phyloP scores from a whole-genome alignment of 2,797 vertebrate genomes.

The Ciconia nigra region DNA sequence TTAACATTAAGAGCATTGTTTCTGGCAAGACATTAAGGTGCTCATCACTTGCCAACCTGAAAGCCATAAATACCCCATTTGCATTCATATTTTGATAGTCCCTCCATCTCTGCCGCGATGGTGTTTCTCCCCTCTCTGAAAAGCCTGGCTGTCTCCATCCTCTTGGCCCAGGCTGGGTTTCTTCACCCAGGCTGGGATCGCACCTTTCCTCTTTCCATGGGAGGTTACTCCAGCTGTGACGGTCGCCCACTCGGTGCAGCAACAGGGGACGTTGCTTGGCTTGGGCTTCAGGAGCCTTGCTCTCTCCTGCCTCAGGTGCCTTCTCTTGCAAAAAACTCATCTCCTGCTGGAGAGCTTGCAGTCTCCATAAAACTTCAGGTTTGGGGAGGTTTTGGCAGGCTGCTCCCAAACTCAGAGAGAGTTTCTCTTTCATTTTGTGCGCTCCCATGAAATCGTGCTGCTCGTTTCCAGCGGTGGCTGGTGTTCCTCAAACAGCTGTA shows the following conservation, averaged over 20 bases:
- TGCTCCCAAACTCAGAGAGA: not conserved
- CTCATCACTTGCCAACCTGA: not conserved
- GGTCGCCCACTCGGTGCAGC: not conserved
- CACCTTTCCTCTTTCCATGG: not conserved
- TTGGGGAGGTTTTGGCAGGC: not conserved
- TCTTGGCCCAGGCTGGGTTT: not conserved
- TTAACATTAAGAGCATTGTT: constrained; percentile 37
- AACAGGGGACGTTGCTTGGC: not conserved
- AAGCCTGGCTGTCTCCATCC: not conserved
- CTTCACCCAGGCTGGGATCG: not conserved
- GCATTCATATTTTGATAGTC: constrained; percentile 17
- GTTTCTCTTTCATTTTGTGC: not conserved
- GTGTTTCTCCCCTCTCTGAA: not conserved
- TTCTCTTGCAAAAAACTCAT: not conserved
- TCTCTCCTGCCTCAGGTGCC: not conserved
- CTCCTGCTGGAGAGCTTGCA: not conserved
- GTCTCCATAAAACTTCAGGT: too few species aligned
- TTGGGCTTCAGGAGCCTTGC: not conserved
- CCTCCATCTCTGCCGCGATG: not conserved
- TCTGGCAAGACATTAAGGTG: constrained; percentile 65
- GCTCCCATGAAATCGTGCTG: not conserved
- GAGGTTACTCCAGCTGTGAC: not conserved
- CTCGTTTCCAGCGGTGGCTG: not conserved
- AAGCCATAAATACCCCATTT: constrained; percentile 8
- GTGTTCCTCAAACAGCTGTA: not conserved